Base-by-base conservation (phyloP, 2,888 invertebrate genomes). In the Pyrrhia umbra region DNA sequence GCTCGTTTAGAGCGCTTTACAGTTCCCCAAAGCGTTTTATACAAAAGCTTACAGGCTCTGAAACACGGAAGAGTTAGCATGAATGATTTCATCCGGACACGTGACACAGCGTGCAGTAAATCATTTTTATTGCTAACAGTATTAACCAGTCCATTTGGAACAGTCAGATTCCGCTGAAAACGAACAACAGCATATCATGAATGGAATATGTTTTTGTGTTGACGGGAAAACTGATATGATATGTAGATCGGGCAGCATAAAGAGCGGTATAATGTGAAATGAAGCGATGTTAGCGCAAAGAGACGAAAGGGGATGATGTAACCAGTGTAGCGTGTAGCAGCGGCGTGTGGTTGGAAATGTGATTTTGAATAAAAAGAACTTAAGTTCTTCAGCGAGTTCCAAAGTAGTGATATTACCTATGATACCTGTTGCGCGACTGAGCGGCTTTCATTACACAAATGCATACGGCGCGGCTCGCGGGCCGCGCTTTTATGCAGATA, bases 371-470 rank as follows among this genome's bases (percentile, higher is more conserved):
- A 64, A 64, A 73, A 49, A 54, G 77, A 75, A 72, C 65, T 73
- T 69, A 66, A 78, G 67, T 58, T 63, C 54, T 72, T 74, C 52
- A 78, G 46, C 42, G 30, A 39, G 63, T 71, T 74, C 71, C 60
- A 62, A 72, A 56, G 59, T 61, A 60, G 66, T 73, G 62, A 72
- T 77, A 71, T 75, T 68, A 77, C 52, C 58, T 51, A 47, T 55
- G 58, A 68, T 75, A 84, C 85, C 79, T 85, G 85, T 85, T 85
- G 85, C 83, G 72, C 45, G 30, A 62, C 52, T 57, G 25, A 63
- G 58, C 47, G 57, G 68, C 68, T 80, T 81, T 79, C 76, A 83
- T 80, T 80, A 79, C 60, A 67, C 52, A 73, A 78, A 79, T 79
- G 82, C 75, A 81, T 67, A 63, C 54, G 57, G 59, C 46, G 58